Percentiles rank a stretch among this genome's conserved stretches.
Evolutionary conservation across 2,113 vertebrate genomes (phyloP).

Genomic region (Tragelaphus strepsiceros): DNA sequence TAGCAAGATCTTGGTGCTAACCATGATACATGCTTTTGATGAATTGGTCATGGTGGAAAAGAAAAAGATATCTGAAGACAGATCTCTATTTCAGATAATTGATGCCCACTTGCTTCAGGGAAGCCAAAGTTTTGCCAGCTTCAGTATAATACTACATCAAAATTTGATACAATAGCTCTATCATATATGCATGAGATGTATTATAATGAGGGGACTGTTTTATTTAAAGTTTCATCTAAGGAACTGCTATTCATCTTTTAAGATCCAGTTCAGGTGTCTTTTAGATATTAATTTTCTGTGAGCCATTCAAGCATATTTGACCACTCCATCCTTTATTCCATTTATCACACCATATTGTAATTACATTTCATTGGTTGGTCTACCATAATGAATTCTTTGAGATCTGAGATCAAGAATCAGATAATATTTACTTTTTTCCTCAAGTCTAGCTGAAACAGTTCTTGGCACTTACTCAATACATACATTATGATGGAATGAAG

Average conservation of each 20-base stretch:
- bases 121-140: neutral
- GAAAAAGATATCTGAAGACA: neutral
- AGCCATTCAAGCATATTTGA: neutral
- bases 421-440: conserved; percentile 6
- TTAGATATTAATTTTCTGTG: conserved; percentile 13
- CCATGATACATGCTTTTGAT: neutral
- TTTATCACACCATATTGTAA: neutral
- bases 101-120: neutral
- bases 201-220: neutral
- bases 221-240: neutral
- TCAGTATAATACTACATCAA: conserved; percentile 10
- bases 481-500: neutral
- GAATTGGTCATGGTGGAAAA: neutral
- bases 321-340: neutral
- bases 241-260: neutral
- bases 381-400: conserved; percentile 7
- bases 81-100: neutral
- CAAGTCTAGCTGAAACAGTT: neutral
- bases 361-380: neutral
- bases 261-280: neutral
- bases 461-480: neutral
- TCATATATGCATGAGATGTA: neutral
- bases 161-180: neutral
- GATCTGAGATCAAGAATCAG: neutral
- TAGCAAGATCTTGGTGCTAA: neutral